Conservation (phyloP, 2,797 vertebrate genomes). For the Anguilla marmorata region DNA sequence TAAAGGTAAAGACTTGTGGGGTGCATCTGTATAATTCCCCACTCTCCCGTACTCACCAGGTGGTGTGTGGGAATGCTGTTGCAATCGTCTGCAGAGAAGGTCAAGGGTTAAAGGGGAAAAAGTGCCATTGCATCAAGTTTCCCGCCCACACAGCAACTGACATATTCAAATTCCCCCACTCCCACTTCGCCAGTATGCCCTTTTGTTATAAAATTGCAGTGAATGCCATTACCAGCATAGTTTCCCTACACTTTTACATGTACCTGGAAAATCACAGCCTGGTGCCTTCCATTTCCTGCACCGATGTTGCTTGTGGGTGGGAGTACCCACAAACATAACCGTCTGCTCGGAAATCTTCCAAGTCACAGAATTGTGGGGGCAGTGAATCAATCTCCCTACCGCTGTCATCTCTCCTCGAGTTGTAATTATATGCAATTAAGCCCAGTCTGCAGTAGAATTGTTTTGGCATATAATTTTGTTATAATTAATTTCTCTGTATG, state of each 20-base stretch:
- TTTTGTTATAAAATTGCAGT: conserved; percentile 50
- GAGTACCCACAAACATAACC: conserved; percentile 53
- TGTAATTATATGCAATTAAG: conserved; percentile 26
- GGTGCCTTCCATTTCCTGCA: conserved; percentile 49
- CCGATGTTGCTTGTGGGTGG: conserved; percentile 56
- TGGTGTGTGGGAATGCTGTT: conserved; percentile 35
- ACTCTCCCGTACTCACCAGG: conserved; percentile 24
- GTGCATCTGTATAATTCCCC: conserved; percentile 24
- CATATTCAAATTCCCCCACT: conserved; percentile 51
- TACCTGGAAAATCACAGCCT: conserved; percentile 56
- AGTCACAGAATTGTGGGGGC: conserved; percentile 23
- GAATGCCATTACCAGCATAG: conserved; percentile 8
- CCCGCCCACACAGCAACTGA: conserved; percentile 68
- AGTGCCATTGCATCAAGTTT: conserved; percentile 33
- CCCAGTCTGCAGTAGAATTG: conserved; percentile 23
- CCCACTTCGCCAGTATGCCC: conserved; percentile 50
- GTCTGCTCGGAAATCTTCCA: conserved; percentile 29
- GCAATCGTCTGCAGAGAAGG: not conserved
- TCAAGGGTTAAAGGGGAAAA: not conserved
- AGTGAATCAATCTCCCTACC: conserved; percentile 23
- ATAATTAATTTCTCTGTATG: conserved; percentile 3
- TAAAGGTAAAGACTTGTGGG: not conserved
- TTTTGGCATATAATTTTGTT: conserved; percentile 10
- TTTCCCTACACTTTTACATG: conserved; percentile 35
- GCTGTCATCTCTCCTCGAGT: conserved; percentile 27